These are phyloP conservation scores for Pterostichus madidus DNA, from an alignment of 2,888 invertebrate genomes.

Conservation along the genomic window DNA sequence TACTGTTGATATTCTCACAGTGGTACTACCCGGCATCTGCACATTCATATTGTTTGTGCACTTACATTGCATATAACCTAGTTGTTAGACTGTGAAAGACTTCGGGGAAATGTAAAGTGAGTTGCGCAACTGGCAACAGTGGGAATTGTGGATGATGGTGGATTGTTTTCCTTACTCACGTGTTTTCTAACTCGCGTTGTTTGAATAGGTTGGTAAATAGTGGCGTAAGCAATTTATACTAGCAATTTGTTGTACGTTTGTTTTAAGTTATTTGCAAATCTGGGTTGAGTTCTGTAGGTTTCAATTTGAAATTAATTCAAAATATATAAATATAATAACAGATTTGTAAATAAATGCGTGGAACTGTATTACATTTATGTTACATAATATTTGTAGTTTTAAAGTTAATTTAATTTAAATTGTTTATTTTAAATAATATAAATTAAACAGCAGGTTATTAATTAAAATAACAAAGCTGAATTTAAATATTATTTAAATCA, in stretches of 20 bases:
- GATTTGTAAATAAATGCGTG: not conserved
- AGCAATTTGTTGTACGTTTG: conserved; percentile 4
- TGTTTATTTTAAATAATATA: too few species aligned
- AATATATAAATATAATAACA: too few species aligned
- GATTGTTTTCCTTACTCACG: conserved; percentile 24
- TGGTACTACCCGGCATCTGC: not conserved
- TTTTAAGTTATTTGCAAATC: not conserved
- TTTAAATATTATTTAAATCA: too few species aligned
- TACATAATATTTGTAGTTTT: not conserved
- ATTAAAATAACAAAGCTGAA: too few species aligned
- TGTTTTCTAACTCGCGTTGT: conserved; percentile 30
- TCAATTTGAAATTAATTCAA: not conserved
- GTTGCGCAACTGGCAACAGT: conserved; percentile 1
- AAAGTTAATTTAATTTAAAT: not conserved
- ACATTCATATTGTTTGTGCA: conserved; percentile 17
- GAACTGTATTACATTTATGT: not conserved
- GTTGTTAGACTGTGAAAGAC: conserved; percentile 14
- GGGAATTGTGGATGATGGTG: not conserved
- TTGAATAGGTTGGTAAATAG: conserved; percentile 29
- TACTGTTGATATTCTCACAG: not conserved
- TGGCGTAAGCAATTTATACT: conserved; percentile 24
- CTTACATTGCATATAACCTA: conserved; percentile 18
- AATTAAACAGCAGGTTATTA: too few species aligned
- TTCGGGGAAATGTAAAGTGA: conserved; percentile 19
- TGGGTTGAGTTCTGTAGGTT: not conserved